Conservation (phyloP, 2,113 vertebrate species). For the Osmerus mordax region DNA sequence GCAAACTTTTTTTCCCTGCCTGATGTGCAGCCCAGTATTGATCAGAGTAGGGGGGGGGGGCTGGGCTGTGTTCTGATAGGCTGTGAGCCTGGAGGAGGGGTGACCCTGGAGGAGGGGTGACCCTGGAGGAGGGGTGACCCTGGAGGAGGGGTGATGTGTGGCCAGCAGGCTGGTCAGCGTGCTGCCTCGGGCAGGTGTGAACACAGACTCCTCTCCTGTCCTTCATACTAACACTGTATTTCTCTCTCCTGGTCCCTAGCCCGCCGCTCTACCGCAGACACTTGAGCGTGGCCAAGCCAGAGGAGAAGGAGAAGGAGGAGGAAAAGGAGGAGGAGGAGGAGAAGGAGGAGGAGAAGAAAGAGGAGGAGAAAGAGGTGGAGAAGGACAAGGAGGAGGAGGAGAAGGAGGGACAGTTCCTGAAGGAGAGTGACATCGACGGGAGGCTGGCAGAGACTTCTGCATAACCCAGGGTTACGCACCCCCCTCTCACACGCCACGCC, state of each 20-base stretch:
- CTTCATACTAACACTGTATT: background rate
- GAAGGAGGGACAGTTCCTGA: constrained; percentile 66
- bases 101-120: too few relatives aligned
- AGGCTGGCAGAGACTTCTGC: constrained; percentile 67
- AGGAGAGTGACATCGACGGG: constrained; percentile 75
- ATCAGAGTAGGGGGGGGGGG: too few relatives aligned
- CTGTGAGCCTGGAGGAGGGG: too few relatives aligned
- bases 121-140: too few relatives aligned
- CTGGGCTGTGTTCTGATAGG: too few relatives aligned
- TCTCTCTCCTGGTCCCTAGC: constrained; percentile 56
- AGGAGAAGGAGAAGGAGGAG: too few relatives aligned
- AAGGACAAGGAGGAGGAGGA: constrained; percentile 63
- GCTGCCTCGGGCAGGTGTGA: background rate
- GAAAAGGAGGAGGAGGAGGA: background rate
- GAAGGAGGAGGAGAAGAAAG: constrained; percentile 59
- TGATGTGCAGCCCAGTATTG: too few relatives aligned
- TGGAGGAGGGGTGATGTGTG: too few relatives aligned
- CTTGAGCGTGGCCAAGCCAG: constrained; percentile 66
- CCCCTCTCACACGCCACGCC: constrained; percentile 28
- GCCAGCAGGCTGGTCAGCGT: background rate
- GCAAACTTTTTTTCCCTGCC: too few relatives aligned
- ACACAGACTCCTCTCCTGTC: background rate
- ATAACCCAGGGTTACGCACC: constrained; percentile 44
- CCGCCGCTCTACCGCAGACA: constrained; percentile 75
- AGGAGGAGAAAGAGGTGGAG: constrained; percentile 69